Percentiles rank a stretch among this genome's conserved stretches.
Conservation (phyloP, 2,888 invertebrate species). For the Cheilosia vernalis region DNA sequence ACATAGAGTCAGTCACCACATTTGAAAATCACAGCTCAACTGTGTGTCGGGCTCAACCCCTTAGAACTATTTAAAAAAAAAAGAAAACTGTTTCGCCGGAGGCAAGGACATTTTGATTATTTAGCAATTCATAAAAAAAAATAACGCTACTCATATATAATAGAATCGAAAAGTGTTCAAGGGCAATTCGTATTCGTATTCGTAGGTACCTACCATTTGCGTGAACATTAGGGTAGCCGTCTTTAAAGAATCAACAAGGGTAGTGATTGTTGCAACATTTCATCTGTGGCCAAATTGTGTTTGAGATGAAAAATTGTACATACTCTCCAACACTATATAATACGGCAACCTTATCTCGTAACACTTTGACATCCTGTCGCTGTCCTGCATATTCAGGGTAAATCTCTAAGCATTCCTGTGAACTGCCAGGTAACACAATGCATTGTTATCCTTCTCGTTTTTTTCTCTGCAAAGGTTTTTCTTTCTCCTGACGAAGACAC, state of each 20-base stretch:
- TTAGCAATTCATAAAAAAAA: conserved; percentile 60
- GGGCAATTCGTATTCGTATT: conserved; percentile 65
- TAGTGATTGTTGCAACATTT: conserved; percentile 43
- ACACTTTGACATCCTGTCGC: conserved; percentile 69
- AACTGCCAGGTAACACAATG: conserved; percentile 66
- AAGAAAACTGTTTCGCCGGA: conserved; percentile 36
- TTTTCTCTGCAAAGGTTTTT: conserved; percentile 13
- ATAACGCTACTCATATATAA: conserved; percentile 32
- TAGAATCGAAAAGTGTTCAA: conserved; percentile 51
- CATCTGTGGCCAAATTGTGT: conserved; percentile 39
- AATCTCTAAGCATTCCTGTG: conserved; percentile 59
- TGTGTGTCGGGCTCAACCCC: conserved; percentile 49
- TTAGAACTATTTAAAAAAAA: conserved; percentile 2
- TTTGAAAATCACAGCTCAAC: conserved; percentile 32
- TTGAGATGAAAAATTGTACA: conserved; percentile 40
- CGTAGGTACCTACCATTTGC: conserved; percentile 22
- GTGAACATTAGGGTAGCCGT: conserved; percentile 33
- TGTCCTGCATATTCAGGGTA: conserved; percentile 67
- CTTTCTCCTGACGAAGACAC: conserved; percentile 12
- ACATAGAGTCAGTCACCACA: conserved; percentile 16
- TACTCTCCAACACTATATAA: not conserved
- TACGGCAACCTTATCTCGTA: conserved; percentile 63
- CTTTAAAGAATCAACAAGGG: conserved; percentile 16
- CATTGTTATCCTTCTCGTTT: conserved; percentile 64
- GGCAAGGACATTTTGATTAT: conserved; percentile 73